Base-by-base conservation (phyloP, 1,140 invertebrate genomes). In the Drosophila oshimai region DNA sequence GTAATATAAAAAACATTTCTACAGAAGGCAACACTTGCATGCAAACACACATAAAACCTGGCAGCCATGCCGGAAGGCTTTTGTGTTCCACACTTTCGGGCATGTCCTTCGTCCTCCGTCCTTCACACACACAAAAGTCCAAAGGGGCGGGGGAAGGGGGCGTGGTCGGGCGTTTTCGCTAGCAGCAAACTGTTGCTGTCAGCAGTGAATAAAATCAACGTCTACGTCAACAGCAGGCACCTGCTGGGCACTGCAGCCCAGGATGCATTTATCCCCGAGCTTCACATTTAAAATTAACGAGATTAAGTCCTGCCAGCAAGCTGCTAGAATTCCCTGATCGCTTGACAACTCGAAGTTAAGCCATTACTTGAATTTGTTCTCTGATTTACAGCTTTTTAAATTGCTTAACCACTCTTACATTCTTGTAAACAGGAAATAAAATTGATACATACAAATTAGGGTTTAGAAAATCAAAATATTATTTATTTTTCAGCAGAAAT, bases 71-170 rank as follows among this genome's bases (percentile, higher is more conserved):
- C 45, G 51, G 39, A 44, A 45, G 68, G 29, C 61, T 72, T 61
- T 71, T 60, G 54, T 64, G 45, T 74, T 65, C 18, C 45, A 70
- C 50, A 64, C 67, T 87, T 86, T 79, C 41, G 75, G 80, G 65
- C 69, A 86, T 69, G 80, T 86, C 80, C 80, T 86, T 86, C 64
- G n/a, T n/a, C n/a, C n/a, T n/a, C n/a, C n/a, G n/a, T n/a, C n/a
- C n/a, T n/a, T n/a, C n/a, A n/a, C n/a, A 76, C 51, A 74, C 67
- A 53, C 67, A 77, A 45, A 15, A 29, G 46, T 47, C 39, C 31
- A 42, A 44, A 22, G 39, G 12, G 6, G 9, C 2, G 3, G 17
- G 3, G 15, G 10, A 1, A 2, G 15, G 5, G 28, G 20, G 20
- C 3, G 13, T 22, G 17, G 13, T 22, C 18, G 44, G 28, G 44